phyloP scores from a whole-genome alignment of 2,888 invertebrate species.

The Idaea biselata region DNA sequence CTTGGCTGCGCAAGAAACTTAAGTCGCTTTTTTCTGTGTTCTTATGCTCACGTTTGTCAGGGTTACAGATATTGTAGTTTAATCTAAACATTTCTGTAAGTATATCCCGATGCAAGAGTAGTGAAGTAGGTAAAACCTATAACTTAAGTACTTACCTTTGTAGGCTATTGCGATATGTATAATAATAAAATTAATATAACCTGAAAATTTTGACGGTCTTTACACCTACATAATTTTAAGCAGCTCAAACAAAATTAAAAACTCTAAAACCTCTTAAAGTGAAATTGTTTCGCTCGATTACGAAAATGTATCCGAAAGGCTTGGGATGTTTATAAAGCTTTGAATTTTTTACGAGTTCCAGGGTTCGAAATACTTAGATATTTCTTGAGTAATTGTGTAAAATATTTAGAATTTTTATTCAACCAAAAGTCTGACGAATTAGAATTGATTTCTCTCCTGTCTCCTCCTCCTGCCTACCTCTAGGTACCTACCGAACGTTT shows the following conservation, averaged over 20 bases:
- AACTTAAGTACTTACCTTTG: too few relatives aligned
- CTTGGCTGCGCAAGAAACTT: too few relatives aligned
- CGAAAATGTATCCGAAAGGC: neutral
- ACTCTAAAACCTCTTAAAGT: neutral
- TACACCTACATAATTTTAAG: neutral
- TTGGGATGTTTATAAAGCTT: conserved; percentile 1
- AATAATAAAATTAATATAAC: neutral
- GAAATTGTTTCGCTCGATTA: neutral
- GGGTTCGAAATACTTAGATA: neutral
- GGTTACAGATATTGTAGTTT: too few relatives aligned
- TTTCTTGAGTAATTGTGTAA: neutral
- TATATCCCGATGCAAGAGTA: too few relatives aligned
- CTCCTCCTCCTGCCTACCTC: too few relatives aligned
- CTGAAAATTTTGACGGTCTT: neutral
- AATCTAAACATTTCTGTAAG: too few relatives aligned
- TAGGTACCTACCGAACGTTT: too few relatives aligned
- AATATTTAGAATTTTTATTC: neutral
- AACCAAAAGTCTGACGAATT: neutral
- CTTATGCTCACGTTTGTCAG: too few relatives aligned
- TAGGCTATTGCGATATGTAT: neutral
- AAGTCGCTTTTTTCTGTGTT: too few relatives aligned
- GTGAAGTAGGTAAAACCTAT: too few relatives aligned
- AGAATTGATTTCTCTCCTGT: neutral
- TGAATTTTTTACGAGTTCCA: neutral
- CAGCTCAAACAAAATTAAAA: neutral